phyloP scores from a whole-genome alignment of 1,140 invertebrate species.

The Tetragnatha versicolor region DNA sequence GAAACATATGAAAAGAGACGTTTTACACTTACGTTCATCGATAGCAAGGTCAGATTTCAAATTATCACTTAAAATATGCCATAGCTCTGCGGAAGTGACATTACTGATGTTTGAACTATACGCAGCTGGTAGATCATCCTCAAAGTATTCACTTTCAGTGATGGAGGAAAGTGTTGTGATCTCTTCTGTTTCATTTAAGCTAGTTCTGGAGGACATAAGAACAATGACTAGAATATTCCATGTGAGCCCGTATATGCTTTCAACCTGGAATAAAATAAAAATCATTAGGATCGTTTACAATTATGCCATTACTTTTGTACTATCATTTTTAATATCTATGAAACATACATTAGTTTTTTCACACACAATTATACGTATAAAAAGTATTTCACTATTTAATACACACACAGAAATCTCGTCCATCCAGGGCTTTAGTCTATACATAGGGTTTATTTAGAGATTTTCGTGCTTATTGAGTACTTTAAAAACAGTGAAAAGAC shows the following conservation, averaged over 20 bases:
- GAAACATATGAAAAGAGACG: too few relatives aligned
- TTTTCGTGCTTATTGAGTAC: too few relatives aligned
- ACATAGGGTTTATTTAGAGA: too few relatives aligned
- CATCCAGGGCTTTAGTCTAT: too few relatives aligned
- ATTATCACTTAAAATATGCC: conserved; percentile 19
- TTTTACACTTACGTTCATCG: conserved; percentile 29
- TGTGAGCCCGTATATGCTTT: conserved; percentile 42
- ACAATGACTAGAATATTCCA: conserved; percentile 55
- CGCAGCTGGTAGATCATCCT: background rate
- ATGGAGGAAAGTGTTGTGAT: background rate
- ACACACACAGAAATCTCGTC: too few relatives aligned
- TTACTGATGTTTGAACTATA: background rate
- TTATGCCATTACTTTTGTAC: too few relatives aligned
- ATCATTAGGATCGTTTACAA: too few relatives aligned
- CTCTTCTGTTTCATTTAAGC: conserved; percentile 6
- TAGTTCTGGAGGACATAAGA: conserved; percentile 6
- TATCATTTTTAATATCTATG: too few relatives aligned
- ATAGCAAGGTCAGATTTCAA: conserved; percentile 13
- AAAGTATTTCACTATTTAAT: too few relatives aligned
- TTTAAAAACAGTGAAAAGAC: too few relatives aligned
- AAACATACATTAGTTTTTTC: too few relatives aligned
- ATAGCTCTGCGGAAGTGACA: background rate
- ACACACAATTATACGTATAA: too few relatives aligned
- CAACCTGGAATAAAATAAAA: conserved; percentile 24
- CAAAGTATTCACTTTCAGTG: background rate